Percentiles rank a stretch among this genome's conserved stretches.
These are phyloP conservation scores for Lasius fuliginosus DNA, from an alignment of 2,888 invertebrate genomes.

Conservation along the genomic window DNA sequence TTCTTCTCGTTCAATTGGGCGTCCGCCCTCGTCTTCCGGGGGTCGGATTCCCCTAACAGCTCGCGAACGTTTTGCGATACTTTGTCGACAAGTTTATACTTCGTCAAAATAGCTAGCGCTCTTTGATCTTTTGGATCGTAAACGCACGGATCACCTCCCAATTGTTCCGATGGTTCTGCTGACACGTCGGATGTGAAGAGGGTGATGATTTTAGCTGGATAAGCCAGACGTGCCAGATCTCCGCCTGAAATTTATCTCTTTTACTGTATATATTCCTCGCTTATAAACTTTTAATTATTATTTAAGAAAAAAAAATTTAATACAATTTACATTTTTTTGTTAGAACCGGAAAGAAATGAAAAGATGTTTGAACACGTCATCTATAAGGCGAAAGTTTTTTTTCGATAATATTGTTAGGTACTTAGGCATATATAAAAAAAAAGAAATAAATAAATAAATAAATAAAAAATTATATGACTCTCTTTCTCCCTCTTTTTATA, in stretches of 20 bases:
- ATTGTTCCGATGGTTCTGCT: conserved; percentile 87
- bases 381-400: not conserved
- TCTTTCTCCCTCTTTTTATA: not conserved
- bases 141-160: conserved; percentile 88
- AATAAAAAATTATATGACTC: no score
- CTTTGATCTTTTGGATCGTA: conserved; percentile 83
- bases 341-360: not conserved
- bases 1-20: conserved; percentile 65
- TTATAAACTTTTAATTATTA: not conserved
- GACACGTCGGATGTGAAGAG: conserved; percentile 90
- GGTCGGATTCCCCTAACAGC: conserved; percentile 64
- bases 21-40: conserved; percentile 60
- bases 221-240: conserved; percentile 84
- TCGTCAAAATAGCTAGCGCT: conserved; percentile 86
- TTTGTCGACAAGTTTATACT: conserved; percentile 83
- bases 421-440: no score
- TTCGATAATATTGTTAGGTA: not conserved
- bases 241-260: conserved; percentile 84
- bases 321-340: not conserved
- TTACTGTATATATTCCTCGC: not conserved
- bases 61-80: conserved; percentile 81
- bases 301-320: not conserved
- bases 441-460: no score
- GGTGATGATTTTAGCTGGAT: conserved; percentile 86
- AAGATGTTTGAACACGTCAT: not conserved